Conservation (phyloP, 2,113 vertebrate species). For the Scolopax mira region DNA sequence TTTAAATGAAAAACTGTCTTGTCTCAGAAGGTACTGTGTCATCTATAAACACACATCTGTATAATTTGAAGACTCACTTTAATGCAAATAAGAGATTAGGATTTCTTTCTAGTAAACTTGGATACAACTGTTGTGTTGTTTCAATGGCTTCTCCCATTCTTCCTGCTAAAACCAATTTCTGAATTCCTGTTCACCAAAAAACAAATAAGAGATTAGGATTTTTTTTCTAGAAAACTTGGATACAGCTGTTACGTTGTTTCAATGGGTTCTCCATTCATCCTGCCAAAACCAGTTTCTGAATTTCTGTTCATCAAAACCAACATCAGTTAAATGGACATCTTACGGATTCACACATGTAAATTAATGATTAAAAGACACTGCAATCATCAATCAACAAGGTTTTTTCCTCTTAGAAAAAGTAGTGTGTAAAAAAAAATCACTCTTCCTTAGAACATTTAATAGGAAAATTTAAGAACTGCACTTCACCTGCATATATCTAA, state of each 20-base stretch:
- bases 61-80: slow-evolving; percentile 85
- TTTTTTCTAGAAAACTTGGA: slow-evolving; percentile 95
- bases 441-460: background rate
- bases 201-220: slow-evolving; percentile 90
- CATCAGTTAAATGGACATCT: slow-evolving; percentile 37
- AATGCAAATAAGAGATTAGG: slow-evolving; percentile 98
- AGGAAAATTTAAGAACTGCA: background rate
- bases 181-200: slow-evolving; percentile 89
- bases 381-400: slow-evolving; percentile 14
- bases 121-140: slow-evolving; percentile 98
- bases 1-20: slow-evolving; percentile 56
- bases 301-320: slow-evolving; percentile 80
- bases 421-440: background rate
- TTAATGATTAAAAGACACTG: slow-evolving; percentile 7
- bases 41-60: slow-evolving; percentile 66
- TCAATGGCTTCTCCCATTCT: slow-evolving; percentile 99
- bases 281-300: slow-evolving; percentile 94
- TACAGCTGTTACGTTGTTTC: slow-evolving; percentile 97
- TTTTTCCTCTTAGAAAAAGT: background rate
- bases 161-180: slow-evolving; percentile 98
- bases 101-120: slow-evolving; percentile 97
- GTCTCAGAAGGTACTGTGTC: slow-evolving; percentile 55
- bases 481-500: background rate
- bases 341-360: background rate
- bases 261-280: slow-evolving; percentile 98